Percentiles rank a stretch among this genome's conserved stretches.
Conservation (phyloP, 2,797 vertebrate species). For the Parotocinclus haroldoi region DNA sequence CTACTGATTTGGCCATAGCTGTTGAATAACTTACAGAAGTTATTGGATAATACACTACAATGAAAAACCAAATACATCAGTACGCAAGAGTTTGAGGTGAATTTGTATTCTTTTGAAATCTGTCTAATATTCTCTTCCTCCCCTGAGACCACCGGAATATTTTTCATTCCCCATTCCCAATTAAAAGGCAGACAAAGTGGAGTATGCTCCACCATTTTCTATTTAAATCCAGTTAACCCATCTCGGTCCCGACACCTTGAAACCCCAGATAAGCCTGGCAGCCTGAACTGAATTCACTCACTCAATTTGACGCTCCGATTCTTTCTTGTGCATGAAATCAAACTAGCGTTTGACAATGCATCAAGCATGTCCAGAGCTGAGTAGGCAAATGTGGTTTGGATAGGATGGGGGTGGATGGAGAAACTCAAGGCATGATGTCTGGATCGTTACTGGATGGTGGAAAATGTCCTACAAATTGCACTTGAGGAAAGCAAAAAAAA, state of each 20-base stretch:
- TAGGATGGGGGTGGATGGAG: not conserved
- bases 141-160: too few relatives aligned
- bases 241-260: constrained; percentile 48
- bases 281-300: constrained; percentile 45
- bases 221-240: constrained; percentile 57
- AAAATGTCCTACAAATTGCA: constrained; percentile 15
- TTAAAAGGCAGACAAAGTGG: constrained; percentile 20
- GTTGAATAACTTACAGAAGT: too few relatives aligned
- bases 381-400: not conserved
- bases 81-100: constrained; percentile 12
- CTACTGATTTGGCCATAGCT: too few relatives aligned
- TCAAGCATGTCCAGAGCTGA: constrained; percentile 8
- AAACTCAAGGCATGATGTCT: not conserved
- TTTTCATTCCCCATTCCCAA: not conserved
- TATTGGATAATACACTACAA: too few relatives aligned
- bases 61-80: too few relatives aligned
- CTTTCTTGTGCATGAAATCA: constrained; percentile 30
- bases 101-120: constrained; percentile 14
- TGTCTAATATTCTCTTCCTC: constrained; percentile 41
- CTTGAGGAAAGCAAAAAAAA: not conserved
- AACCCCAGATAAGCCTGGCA: constrained; percentile 50
- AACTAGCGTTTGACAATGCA: constrained; percentile 18
- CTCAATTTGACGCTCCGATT: constrained; percentile 61
- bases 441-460: constrained; percentile 10
- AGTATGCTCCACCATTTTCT: constrained; percentile 20